phyloP scores from a whole-genome alignment of 2,888 invertebrate species.

The Mactromeris polynyma region DNA sequence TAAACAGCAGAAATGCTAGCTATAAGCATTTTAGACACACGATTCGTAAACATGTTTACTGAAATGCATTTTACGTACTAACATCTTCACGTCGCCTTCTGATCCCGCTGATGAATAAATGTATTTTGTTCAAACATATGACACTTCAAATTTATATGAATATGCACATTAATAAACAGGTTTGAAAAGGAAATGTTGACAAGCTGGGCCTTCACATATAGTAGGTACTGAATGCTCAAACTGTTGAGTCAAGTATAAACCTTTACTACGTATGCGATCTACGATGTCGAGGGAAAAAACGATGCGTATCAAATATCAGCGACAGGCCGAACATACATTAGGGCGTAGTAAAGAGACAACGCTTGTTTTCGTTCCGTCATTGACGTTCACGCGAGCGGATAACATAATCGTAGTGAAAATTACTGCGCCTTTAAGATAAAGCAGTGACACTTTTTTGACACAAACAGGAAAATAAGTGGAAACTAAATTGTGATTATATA shows the following conservation, averaged over 20 bases:
- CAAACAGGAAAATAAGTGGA: background rate
- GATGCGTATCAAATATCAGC: background rate
- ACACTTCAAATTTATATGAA: background rate
- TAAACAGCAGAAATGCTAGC: too few species aligned
- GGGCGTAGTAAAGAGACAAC: conserved; percentile 6
- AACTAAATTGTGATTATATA: background rate
- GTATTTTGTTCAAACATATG: background rate
- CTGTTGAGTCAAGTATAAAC: conserved; percentile 24
- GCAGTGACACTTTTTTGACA: background rate
- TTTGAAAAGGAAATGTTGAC: conserved; percentile 31
- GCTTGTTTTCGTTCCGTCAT: background rate
- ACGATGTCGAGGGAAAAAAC: background rate
- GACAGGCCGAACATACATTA: conserved; percentile 3
- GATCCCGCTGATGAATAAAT: too few species aligned
- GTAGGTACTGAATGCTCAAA: background rate
- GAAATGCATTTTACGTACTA: too few species aligned
- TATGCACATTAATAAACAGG: background rate
- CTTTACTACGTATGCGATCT: background rate
- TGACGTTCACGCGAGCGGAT: background rate
- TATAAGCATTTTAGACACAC: too few species aligned
- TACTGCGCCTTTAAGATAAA: background rate
- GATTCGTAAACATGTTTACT: too few species aligned
- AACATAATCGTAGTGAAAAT: background rate
- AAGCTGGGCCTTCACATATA: conserved; percentile 5
- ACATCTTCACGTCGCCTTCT: too few species aligned